Percentiles rank a stretch among this genome's conserved stretches.
Evolutionary conservation across 2,888 invertebrate species (phyloP).

Genomic region (Erpobdella octoculata): DNA sequence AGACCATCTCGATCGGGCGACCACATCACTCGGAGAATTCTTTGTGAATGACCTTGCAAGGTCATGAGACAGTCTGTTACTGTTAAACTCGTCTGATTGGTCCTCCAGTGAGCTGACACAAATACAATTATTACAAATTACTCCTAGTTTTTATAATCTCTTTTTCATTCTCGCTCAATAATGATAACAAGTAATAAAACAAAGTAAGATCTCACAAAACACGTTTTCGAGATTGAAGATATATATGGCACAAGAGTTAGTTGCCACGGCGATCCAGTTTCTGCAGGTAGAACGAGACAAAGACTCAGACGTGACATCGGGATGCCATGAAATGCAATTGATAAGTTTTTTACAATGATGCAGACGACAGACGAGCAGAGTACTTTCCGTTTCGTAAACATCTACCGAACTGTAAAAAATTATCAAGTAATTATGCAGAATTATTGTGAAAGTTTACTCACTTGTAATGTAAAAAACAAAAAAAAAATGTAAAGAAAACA

Average conservation of each 20-base stretch:
- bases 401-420: conserved; percentile 52
- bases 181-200: background rate
- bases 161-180: too few species aligned
- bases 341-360: conserved; percentile 60
- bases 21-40: conserved; percentile 62
- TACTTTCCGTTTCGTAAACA: conserved; percentile 44
- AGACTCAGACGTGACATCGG: conserved; percentile 58
- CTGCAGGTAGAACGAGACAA: conserved; percentile 57
- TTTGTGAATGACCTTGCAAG: conserved; percentile 55
- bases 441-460: background rate
- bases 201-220: conserved; percentile 34
- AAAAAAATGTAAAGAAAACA: too few species aligned
- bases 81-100: background rate
- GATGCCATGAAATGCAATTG: conserved; percentile 67
- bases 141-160: too few species aligned
- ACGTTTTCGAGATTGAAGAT: conserved; percentile 53
- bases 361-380: conserved; percentile 51
- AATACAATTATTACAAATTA: background rate
- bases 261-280: conserved; percentile 63
- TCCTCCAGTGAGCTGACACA: background rate
- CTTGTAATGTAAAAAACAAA: background rate
- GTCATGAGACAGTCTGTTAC: conserved; percentile 41
- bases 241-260: conserved; percentile 55
- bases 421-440: background rate
- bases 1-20: conserved; percentile 62